Evolutionary conservation across 2,888 invertebrate genomes (phyloP), one percentile per base, ranked within the genome.

Genomic region (Acrobasis suavella): DNA sequence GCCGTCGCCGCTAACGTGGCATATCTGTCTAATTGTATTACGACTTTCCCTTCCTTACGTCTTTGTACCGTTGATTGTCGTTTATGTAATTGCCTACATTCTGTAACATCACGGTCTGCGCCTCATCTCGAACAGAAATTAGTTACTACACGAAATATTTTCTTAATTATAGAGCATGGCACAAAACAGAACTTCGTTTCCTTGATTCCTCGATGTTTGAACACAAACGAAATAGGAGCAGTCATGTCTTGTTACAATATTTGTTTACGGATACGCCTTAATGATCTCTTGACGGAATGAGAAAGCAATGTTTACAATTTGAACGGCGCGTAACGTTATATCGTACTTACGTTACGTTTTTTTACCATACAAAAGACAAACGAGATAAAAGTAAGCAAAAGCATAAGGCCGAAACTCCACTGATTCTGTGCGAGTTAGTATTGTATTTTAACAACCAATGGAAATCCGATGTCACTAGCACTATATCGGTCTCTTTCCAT

Each of bases 1-100:
- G 72, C 69, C 32, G 32, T 8, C 32, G 72, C 71, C 72, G 80
- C 73, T 81, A 83, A 85, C 80, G 78, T 77, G 81, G 78, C 82
- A 83, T 83, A 83, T 86, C 83, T 80, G 77, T 83, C 81, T 89
- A 89, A 91, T 89, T 86, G 80, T 83, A 82, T 87, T 87, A 85
- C 77, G 82, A 85, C 85, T 88, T 89, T 88, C 87, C 83, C 85
- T 83, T 79, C 73, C 80, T 78, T 77, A 81, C 84, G 79, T 83
- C 87, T 86, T 78, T 83, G 85, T 83, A 79, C 72, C 82, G 82
- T 84, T 86, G 87, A 89, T 87, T 87, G 87, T 87, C 89, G 79
- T 87, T 90, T 86, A 85, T 85, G 77, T 91, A 90, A 92, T 91
- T 91, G 86, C 84, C 81, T 74, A 81, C 80, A 79, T 80, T 86